Evolutionary conservation across 2,888 invertebrate species (phyloP).

Genomic region (Crepidodera aurea): DNA sequence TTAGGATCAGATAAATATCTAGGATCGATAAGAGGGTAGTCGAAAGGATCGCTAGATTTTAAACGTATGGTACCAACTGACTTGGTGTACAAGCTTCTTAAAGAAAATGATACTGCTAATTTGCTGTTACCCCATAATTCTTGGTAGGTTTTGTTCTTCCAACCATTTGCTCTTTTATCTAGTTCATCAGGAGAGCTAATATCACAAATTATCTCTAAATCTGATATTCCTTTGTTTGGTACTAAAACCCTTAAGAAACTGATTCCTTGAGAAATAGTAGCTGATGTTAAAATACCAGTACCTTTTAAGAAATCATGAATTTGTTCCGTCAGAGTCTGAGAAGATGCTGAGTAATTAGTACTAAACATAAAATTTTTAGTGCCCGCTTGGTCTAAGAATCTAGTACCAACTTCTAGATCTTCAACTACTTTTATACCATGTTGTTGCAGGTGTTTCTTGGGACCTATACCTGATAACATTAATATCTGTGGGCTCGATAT

Average conservation of each 20-base stretch:
- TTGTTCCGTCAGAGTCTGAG: slow-evolving; percentile 55
- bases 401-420: slow-evolving; percentile 48
- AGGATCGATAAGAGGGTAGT: slow-evolving; percentile 69
- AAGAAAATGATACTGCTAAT: too few relatives aligned
- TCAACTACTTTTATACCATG: slow-evolving; percentile 43
- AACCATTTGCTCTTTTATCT: neutral
- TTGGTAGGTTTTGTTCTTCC: neutral
- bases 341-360: slow-evolving; percentile 65
- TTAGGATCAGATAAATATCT: slow-evolving; percentile 66
- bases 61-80: slow-evolving; percentile 69
- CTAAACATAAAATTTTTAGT: slow-evolving; percentile 69
- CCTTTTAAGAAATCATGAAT: slow-evolving; percentile 61
- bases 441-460: slow-evolving; percentile 40
- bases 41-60: slow-evolving; percentile 38
- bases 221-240: neutral
- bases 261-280: neutral
- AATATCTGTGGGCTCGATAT: slow-evolving; percentile 66
- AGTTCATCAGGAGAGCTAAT: neutral
- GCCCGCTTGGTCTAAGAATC: slow-evolving; percentile 46
- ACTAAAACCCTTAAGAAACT: neutral
- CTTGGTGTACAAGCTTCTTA: slow-evolving; percentile 43
- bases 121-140: neutral
- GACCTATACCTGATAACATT: slow-evolving; percentile 52
- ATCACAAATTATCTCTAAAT: neutral
- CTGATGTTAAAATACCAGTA: slow-evolving; percentile 21